Conservation (phyloP, 1,140 invertebrate genomes). For the Leucophenga varia region DNA sequence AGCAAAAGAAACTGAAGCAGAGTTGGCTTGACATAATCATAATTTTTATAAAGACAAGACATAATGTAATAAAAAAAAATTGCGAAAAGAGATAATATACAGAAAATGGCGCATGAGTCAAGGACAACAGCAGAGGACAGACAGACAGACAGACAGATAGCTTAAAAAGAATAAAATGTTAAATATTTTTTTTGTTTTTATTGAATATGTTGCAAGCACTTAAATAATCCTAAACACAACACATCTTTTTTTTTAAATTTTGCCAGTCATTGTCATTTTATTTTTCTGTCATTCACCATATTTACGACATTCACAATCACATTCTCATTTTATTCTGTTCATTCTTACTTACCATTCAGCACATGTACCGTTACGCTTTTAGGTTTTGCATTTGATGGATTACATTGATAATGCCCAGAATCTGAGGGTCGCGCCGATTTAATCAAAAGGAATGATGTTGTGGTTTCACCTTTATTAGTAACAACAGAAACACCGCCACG, state of each 20-base stretch:
- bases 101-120: not conserved
- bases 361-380: conserved; percentile 87
- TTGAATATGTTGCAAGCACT: too few species aligned
- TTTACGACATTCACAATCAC: too few species aligned
- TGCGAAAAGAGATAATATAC: too few species aligned
- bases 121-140: too few species aligned
- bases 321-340: too few species aligned
- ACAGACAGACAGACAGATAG: too few species aligned
- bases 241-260: too few species aligned
- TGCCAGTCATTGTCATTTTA: too few species aligned
- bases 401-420: conserved; percentile 76
- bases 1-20: not conserved
- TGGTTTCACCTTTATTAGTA: conserved; percentile 76
- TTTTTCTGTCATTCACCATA: too few species aligned
- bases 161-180: too few species aligned
- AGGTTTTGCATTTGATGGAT: conserved; percentile 83
- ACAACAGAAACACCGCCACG: conserved; percentile 75
- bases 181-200: too few species aligned
- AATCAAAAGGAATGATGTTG: conserved; percentile 76
- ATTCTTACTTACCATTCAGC: conserved; percentile 81
- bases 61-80: conserved; percentile 1
- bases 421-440: conserved; percentile 73
- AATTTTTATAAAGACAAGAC: conserved; percentile 32
- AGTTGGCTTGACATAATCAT: conserved; percentile 37
- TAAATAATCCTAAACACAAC: too few species aligned